Evolutionary conservation across 2,888 invertebrate genomes (phyloP).

Genomic region (Thecocarcelia acutangulata): DNA sequence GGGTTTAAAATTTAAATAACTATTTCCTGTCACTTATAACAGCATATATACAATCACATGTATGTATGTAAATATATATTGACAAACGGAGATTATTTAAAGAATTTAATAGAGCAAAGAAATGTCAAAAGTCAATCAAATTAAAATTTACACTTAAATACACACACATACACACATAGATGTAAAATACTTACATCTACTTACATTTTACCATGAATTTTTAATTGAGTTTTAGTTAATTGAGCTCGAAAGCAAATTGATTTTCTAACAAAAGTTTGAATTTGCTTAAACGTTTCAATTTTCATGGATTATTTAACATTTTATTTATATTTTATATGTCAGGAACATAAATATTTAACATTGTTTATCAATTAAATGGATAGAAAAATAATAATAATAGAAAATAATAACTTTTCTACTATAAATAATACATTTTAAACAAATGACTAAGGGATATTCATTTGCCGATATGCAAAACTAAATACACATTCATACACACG

Average conservation of each 20-base stretch:
- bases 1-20: constrained; percentile 28
- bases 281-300: constrained; percentile 27
- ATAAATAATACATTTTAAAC: background rate
- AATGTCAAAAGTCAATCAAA: constrained; percentile 36
- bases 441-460: background rate
- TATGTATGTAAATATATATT: background rate
- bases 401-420: constrained; percentile 3
- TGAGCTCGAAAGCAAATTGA: background rate
- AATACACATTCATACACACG: no score
- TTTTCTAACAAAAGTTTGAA: constrained; percentile 16
- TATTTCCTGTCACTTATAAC: constrained; percentile 25
- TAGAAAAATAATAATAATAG: background rate
- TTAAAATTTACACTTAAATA: background rate
- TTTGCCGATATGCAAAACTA: no score
- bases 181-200: no score
- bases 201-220: constrained; percentile 4
- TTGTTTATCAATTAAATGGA: constrained; percentile 30
- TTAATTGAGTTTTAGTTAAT: background rate
- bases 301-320: background rate
- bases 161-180: background rate
- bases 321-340: constrained; percentile 3
- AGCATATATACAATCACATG: background rate
- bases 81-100: background rate
- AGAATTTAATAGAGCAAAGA: background rate
- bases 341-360: constrained; percentile 19